These are phyloP conservation scores for Micropoecilia bifurca DNA, from an alignment of 2,797 vertebrate genomes.

Conservation along the genomic window DNA sequence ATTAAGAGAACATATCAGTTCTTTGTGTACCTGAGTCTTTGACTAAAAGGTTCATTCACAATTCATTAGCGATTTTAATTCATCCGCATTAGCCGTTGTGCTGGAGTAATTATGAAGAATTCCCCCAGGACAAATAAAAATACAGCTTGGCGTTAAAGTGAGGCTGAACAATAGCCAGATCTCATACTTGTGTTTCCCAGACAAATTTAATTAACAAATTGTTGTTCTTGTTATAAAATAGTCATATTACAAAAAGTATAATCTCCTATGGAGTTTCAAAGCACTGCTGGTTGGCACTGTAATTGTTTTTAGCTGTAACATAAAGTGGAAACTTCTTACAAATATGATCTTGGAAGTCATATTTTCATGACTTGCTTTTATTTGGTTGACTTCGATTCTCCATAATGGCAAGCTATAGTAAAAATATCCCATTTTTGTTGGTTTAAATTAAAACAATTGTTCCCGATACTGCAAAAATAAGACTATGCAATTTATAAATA, in stretches of 20 bases:
- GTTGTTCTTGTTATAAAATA: background rate
- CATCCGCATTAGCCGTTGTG: slow-evolving; percentile 23
- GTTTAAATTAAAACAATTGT: background rate
- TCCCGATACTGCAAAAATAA: background rate
- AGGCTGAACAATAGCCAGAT: slow-evolving; percentile 9
- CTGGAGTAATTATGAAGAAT: slow-evolving; percentile 44
- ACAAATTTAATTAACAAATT: background rate
- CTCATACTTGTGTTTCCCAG: background rate
- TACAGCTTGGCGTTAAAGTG: slow-evolving; percentile 20
- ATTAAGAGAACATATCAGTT: slow-evolving; percentile 26
- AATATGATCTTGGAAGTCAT: background rate
- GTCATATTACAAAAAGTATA: background rate
- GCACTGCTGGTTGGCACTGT: background rate
- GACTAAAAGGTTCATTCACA: slow-evolving; percentile 41
- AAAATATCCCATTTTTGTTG: background rate
- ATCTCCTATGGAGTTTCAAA: background rate
- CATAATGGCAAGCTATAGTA: background rate
- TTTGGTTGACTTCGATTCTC: background rate
- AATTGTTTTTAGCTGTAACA: background rate
- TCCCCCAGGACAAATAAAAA: slow-evolving; percentile 33
- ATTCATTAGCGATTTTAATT: slow-evolving; percentile 47
- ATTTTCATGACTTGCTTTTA: background rate
- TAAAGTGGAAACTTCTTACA: background rate
- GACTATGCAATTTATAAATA: background rate
- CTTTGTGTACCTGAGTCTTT: slow-evolving; percentile 32